Evolutionary conservation across 2,888 invertebrate species (phyloP).

Genomic region (Autographa pulchrina): DNA sequence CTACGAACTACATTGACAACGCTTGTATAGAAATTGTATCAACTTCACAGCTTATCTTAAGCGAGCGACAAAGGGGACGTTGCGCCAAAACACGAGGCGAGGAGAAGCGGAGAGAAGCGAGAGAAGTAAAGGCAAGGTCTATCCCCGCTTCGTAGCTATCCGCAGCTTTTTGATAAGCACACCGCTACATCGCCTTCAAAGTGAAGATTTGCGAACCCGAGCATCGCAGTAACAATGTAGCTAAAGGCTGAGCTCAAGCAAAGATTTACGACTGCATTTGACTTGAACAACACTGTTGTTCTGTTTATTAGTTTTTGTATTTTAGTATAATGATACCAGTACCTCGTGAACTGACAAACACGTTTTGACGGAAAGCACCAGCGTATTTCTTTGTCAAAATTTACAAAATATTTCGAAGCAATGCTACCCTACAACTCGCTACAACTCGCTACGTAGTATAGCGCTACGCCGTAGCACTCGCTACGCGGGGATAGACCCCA

Average conservation of each 20-base stretch:
- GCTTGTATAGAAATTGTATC: conserved; percentile 45
- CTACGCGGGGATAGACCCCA: background rate
- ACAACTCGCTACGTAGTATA: background rate
- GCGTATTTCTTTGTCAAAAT: background rate
- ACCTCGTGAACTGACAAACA: background rate
- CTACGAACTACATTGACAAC: conserved; percentile 44
- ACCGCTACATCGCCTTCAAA: conserved; percentile 48
- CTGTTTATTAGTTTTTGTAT: conserved; percentile 21
- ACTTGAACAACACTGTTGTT: conserved; percentile 48
- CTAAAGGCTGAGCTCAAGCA: conserved; percentile 40
- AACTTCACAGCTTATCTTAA: conserved; percentile 55
- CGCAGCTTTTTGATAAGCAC: conserved; percentile 58
- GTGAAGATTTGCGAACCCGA: conserved; percentile 50
- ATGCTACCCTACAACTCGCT: background rate
- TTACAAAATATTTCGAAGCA: background rate
- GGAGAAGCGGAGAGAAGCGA: background rate
- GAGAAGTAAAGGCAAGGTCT: conserved; percentile 9
- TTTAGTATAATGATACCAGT: conserved; percentile 2
- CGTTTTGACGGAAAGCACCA: background rate
- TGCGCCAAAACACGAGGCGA: conserved; percentile 36
- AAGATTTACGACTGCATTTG: conserved; percentile 43
- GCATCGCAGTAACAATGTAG: conserved; percentile 49
- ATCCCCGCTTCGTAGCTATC: conserved; percentile 36
- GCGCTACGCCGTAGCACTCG: conserved; percentile 8
- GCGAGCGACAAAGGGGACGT: conserved; percentile 49